Percentiles rank a stretch among this genome's conserved stretches.
Evolutionary conservation across 1,140 invertebrate species (phyloP).

Genomic region (Caerostris extrusa): DNA sequence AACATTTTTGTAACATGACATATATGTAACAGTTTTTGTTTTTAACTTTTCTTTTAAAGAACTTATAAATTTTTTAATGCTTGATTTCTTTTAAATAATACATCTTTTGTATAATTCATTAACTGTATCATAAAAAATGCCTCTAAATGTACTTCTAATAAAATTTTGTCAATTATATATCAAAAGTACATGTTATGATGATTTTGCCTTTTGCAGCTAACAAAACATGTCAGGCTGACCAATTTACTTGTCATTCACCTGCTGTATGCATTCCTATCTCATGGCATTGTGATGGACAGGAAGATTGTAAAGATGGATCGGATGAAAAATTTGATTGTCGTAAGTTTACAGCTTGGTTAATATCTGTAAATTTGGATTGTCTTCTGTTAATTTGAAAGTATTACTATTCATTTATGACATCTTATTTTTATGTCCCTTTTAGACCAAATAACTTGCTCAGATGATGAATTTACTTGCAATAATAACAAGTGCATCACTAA

Average conservation of each 20-base stretch:
- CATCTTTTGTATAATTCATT: no score
- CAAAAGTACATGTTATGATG: neutral
- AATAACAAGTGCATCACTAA: constrained; percentile 95
- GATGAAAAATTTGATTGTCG: constrained; percentile 77
- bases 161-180: neutral
- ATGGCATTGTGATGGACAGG: constrained; percentile 78
- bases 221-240: constrained; percentile 88
- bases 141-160: no score
- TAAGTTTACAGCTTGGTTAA: neutral
- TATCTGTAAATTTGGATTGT: neutral
- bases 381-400: neutral
- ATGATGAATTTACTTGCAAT: constrained; percentile 95
- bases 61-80: no score
- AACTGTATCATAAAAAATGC: no score
- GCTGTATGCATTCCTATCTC: constrained; percentile 84
- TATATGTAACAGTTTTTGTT: no score
- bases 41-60: no score
- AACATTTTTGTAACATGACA: no score
- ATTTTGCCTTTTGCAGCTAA: neutral
- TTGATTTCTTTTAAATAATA: no score
- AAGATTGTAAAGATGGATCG: constrained; percentile 79
- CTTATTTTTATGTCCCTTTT: neutral
- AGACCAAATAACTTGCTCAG: constrained; percentile 85
- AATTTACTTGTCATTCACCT: constrained; percentile 92
- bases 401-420: neutral